A percentile compares a stretch with the other conserved stretches of the same genome.
These are phyloP conservation scores for Drosophila malerkotliana DNA, from an alignment of 1,140 invertebrate genomes.

Conservation along the genomic window DNA sequence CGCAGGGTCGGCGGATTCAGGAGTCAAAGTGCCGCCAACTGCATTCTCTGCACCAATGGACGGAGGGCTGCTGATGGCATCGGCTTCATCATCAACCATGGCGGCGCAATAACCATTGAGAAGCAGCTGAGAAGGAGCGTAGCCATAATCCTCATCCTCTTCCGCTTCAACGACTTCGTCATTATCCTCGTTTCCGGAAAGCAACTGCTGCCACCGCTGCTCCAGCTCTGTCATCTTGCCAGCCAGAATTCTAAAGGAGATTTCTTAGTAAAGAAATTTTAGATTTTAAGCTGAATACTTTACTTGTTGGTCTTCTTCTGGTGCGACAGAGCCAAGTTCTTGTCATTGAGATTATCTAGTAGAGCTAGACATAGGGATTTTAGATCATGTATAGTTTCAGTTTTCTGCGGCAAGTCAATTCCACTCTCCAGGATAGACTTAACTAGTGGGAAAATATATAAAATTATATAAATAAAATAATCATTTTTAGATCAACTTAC, in stretches of 20 bases:
- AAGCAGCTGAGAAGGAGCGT: conserved; percentile 86
- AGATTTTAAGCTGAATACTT: not conserved
- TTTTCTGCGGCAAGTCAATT: conserved; percentile 87
- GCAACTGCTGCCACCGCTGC: conserved; percentile 83
- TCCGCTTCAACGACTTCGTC: conserved; percentile 11
- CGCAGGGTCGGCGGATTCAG: conserved; percentile 53
- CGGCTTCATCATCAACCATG: conserved; percentile 83
- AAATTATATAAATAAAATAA: not conserved
- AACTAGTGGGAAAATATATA: conserved; percentile 83
- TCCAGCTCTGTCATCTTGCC: conserved; percentile 86
- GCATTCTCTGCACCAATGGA: conserved; percentile 29
- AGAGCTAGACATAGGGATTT: conserved; percentile 90
- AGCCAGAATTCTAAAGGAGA: conserved; percentile 85
- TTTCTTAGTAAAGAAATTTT: not conserved
- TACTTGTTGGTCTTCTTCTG: conserved; percentile 93
- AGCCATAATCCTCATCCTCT: conserved; percentile 61
- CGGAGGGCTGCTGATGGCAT: conserved; percentile 20
- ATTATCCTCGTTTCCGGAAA: conserved; percentile 56
- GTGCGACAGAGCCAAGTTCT: conserved; percentile 91
- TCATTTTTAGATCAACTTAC: conserved; percentile 63
- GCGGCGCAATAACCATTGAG: conserved; percentile 85
- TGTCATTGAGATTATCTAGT: conserved; percentile 93
- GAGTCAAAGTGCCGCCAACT: conserved; percentile 47
- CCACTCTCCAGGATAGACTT: conserved; percentile 88
- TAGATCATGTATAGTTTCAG: conserved; percentile 90